phyloP scores from a whole-genome alignment of 2,888 invertebrate genomes.

The Fissipunctia ypsillon region DNA sequence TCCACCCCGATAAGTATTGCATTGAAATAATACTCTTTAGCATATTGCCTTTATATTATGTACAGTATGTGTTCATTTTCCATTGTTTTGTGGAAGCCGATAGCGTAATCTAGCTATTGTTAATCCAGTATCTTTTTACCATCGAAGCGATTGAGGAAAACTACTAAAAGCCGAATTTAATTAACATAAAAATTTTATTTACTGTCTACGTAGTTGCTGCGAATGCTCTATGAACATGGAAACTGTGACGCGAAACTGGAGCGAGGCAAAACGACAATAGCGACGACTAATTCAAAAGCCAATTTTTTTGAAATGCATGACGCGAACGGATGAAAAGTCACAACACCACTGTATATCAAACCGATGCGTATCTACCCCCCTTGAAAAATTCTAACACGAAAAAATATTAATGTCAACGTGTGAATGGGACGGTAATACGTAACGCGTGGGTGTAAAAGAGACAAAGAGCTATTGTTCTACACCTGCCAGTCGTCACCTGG shows the following conservation, averaged over 20 bases:
- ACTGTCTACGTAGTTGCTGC: conserved; percentile 69
- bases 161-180: conserved; percentile 68
- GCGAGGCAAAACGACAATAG: conserved; percentile 79
- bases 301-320: conserved; percentile 82
- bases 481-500: conserved; percentile 88
- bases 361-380: conserved; percentile 80
- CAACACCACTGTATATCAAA: conserved; percentile 78
- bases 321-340: conserved; percentile 79
- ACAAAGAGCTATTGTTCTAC: conserved; percentile 80
- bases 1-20: conserved; percentile 67
- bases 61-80: conserved; percentile 43
- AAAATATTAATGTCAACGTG: conserved; percentile 80
- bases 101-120: conserved; percentile 44
- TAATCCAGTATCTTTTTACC: conserved; percentile 34
- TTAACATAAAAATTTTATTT: conserved; percentile 74
- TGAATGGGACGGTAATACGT: conserved; percentile 65
- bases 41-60: conserved; percentile 53
- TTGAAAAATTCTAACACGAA: conserved; percentile 80
- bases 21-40: conserved; percentile 64
- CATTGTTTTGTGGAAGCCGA: conserved; percentile 55
- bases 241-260: conserved; percentile 76
- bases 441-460: conserved; percentile 76
- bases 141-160: conserved; percentile 30
- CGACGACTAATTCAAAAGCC: conserved; percentile 77
- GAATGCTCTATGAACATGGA: conserved; percentile 65